phyloP scores from a whole-genome alignment of 2,888 invertebrate species.

The Cylloceria caligata region DNA sequence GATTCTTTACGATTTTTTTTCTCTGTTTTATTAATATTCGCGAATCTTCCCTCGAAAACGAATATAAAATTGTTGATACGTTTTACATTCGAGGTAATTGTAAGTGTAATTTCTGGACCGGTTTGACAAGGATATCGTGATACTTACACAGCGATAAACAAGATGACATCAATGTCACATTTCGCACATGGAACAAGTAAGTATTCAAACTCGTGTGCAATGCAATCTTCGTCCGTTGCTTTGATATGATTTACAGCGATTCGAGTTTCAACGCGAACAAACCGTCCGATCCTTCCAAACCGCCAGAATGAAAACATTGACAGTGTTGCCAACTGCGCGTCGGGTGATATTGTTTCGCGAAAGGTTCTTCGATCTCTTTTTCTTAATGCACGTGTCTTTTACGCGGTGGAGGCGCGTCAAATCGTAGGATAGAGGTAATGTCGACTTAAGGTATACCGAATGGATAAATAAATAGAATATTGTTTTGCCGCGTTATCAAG shows the following conservation, averaged over 20 bases:
- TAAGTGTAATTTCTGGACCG: neutral
- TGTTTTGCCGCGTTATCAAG: neutral
- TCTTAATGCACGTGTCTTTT: constrained; percentile 1
- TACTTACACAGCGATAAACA: neutral
- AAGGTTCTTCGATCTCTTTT: neutral
- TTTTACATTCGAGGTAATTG: neutral
- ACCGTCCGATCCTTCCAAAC: neutral
- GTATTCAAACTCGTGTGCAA: neutral
- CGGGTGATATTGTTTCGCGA: neutral
- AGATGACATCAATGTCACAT: neutral
- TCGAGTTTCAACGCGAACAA: neutral
- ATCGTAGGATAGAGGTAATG: too few relatives aligned
- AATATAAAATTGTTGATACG: neutral
- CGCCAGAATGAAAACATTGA: neutral
- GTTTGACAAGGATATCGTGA: neutral
- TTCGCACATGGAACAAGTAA: neutral
- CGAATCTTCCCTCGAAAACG: neutral
- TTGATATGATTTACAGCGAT: neutral
- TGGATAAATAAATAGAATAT: too few relatives aligned
- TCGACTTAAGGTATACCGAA: too few relatives aligned
- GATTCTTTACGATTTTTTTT: neutral
- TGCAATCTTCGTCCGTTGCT: too few relatives aligned
- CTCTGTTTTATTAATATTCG: neutral
- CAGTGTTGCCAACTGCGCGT: neutral
- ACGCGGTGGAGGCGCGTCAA: too few relatives aligned